These are phyloP conservation scores for Marronus borbonicus DNA, from an alignment of 2,888 invertebrate species.

Conservation along the genomic window DNA sequence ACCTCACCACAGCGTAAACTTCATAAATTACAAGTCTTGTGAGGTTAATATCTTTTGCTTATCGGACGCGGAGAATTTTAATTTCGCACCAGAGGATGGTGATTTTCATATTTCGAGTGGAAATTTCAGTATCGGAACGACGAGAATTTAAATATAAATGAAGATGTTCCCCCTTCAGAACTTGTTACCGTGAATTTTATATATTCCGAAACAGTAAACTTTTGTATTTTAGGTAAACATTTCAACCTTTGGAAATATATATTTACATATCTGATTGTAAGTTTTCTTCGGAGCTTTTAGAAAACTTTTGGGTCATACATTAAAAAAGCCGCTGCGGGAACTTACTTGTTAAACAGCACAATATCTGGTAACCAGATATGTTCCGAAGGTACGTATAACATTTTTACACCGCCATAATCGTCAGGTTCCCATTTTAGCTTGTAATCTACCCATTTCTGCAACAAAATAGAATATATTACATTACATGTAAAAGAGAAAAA, in stretches of 20 bases:
- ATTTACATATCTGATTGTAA: no score
- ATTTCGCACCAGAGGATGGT: constrained; percentile 10
- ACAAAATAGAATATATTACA: constrained; percentile 36
- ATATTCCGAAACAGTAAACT: background rate
- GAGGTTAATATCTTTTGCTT: constrained; percentile 35
- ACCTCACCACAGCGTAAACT: constrained; percentile 13
- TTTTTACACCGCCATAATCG: constrained; percentile 92
- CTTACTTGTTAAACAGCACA: constrained; percentile 92
- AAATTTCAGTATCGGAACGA: constrained; percentile 10
- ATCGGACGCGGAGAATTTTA: constrained; percentile 17
- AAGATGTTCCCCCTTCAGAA: background rate
- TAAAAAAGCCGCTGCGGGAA: background rate
- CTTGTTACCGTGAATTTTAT: constrained; percentile 6
- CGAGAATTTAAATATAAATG: constrained; percentile 24
- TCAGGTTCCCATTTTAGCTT: constrained; percentile 91
- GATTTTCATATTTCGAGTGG: constrained; percentile 18
- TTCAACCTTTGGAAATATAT: background rate
- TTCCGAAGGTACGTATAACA: constrained; percentile 94
- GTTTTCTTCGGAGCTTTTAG: background rate
- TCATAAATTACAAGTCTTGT: constrained; percentile 30
- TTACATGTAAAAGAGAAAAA: no score
- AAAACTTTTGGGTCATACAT: background rate
- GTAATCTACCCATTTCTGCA: constrained; percentile 93
- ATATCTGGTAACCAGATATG: constrained; percentile 98
- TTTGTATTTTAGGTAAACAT: constrained; percentile 8